Evolutionary conservation across 2,888 invertebrate genomes (phyloP), one percentile per base, ranked within the genome.

Genomic region (Trichopoda pennipes): DNA sequence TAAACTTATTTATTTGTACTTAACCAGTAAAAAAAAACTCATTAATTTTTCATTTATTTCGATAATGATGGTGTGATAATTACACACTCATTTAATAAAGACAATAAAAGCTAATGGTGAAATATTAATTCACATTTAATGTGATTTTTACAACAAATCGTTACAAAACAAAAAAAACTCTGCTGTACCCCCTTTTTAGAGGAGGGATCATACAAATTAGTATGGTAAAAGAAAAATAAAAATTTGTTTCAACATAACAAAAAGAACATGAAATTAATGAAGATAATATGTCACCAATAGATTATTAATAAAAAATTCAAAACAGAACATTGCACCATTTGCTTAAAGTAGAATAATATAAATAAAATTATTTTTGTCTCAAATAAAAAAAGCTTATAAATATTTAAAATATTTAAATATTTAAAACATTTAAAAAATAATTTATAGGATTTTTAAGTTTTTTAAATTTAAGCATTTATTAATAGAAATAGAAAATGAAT

Each of bases 41-140:
- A 76, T 81, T 81, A 81, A 64, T 64, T 68, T 56, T 66, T 61
- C 69, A 74, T 72, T 70, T n/a, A 49, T 38, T 72, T 53, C 21
- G 44, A 60, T 77, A 64, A 78, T 76, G 72, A 58, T 68, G 32
- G 28, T 28, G 68, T 64, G 47, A 80, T 80, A 74, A 77, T 73
- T 68, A 73, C 63, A 73, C 63, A 58, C 44, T 63, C 76, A 55
- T 44, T 51, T 80, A 74, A 74, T 55, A 56, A 75, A 61, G 77
- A 69, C 70, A 66, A 80, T 73, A 51, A 69, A 78, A 53, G 51
- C 49, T 82, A 75, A 80, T 80, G 80, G 60, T 58, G 58, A 79
- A 63, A 78, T 21, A 72, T 77, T 79, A 75, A 78, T 68, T 66
- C 32, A 32, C 60, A 81, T 77, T 75, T 64, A 77, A 80, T 83